phyloP scores from a whole-genome alignment of 2,797 vertebrate genomes.

The Scleropages formosus region DNA sequence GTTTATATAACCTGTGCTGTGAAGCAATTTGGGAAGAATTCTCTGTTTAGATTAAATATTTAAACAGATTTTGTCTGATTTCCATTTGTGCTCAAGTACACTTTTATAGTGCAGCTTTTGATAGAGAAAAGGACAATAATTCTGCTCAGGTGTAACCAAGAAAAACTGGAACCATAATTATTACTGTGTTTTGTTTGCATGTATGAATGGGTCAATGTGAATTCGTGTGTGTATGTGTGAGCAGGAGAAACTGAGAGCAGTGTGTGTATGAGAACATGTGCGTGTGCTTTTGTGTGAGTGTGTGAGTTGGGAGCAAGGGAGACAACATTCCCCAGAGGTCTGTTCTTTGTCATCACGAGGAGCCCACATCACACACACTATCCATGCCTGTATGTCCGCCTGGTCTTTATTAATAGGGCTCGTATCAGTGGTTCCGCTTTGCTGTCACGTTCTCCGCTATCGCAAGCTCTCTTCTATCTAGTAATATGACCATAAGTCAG shows the following conservation, averaged over 20 bases:
- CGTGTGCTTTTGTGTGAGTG: background rate
- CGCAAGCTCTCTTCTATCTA: background rate
- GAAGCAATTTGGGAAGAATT: constrained; percentile 14
- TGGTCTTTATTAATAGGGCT: constrained; percentile 39
- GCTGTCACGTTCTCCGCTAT: background rate
- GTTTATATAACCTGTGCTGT: background rate
- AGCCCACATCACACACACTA: constrained; percentile 32
- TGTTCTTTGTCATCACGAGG: constrained; percentile 30
- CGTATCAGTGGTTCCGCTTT: constrained; percentile 35
- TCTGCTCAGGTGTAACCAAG: too few relatives aligned
- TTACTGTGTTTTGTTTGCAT: background rate
- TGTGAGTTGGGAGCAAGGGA: constrained; percentile 31
- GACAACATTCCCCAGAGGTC: constrained; percentile 31
- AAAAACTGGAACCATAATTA: too few relatives aligned
- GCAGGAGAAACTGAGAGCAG: too few relatives aligned
- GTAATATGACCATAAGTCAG: background rate
- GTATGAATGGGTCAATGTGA: background rate
- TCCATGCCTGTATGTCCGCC: constrained; percentile 9
- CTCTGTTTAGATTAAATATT: constrained; percentile 10
- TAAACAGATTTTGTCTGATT: background rate
- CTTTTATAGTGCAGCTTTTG: too few relatives aligned
- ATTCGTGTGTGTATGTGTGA: background rate
- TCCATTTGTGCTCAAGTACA: too few relatives aligned
- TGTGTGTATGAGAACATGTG: background rate
- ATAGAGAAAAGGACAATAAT: too few relatives aligned